Conservation (phyloP, 2,888 invertebrate species). For the Harpalus rufipes region DNA sequence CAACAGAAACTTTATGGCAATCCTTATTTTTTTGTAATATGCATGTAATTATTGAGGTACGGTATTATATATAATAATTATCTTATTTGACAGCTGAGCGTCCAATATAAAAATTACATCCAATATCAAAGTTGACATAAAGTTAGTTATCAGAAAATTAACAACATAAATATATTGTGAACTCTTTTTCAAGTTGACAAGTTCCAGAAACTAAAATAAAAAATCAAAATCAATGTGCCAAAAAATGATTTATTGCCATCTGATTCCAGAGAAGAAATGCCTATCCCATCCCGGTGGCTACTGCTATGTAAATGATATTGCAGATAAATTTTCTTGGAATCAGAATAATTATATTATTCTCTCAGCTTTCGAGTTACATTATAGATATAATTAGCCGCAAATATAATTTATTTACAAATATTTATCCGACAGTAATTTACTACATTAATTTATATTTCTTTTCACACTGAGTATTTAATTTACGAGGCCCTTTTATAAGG, state of each 20-base stretch:
- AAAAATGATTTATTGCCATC: constrained; percentile 36
- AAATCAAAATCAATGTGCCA: not conserved
- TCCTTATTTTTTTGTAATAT: no score
- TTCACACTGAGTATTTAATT: constrained; percentile 55
- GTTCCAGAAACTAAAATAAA: constrained; percentile 5
- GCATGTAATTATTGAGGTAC: no score
- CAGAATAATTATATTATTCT: constrained; percentile 21
- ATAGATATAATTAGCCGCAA: constrained; percentile 29
- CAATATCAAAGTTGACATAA: not conserved
- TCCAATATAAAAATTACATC: not conserved
- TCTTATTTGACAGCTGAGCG: not conserved
- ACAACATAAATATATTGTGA: not conserved
- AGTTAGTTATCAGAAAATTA: constrained; percentile 11
- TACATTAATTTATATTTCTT: constrained; percentile 58
- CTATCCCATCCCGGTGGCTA: not conserved
- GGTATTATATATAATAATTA: not conserved
- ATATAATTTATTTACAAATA: constrained; percentile 41
- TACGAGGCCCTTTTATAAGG: constrained; percentile 47
- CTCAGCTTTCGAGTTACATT: not conserved
- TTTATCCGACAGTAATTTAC: constrained; percentile 37
- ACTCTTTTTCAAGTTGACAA: constrained; percentile 4
- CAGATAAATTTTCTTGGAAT: constrained; percentile 40
- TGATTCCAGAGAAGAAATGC: constrained; percentile 12
- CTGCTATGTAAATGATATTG: constrained; percentile 24
- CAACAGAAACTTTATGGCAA: no score